Percentiles rank a stretch among this genome's conserved stretches.
These are phyloP conservation scores for Sorex araneus DNA, from an alignment of 2,113 vertebrate species.

Conservation along the genomic window DNA sequence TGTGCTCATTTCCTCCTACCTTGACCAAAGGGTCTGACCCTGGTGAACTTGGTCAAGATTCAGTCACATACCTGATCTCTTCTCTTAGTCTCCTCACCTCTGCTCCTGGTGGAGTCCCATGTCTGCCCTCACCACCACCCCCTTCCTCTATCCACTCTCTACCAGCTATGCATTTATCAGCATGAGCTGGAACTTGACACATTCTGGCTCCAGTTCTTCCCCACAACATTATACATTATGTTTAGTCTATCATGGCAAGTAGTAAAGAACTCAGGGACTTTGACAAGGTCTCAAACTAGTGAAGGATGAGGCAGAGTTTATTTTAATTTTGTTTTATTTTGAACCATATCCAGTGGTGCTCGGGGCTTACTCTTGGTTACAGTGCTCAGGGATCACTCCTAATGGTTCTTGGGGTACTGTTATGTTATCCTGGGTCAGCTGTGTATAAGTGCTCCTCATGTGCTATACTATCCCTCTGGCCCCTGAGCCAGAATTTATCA, in stretches of 20 bases:
- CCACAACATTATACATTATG: neutral
- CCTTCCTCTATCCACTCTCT: neutral
- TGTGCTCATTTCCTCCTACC: neutral
- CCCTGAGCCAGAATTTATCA: neutral
- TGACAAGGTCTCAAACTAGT: neutral
- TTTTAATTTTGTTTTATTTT: too few relatives aligned
- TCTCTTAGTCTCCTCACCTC: neutral
- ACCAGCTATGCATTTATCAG: fast-evolving
- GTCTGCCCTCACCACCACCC: fast-evolving
- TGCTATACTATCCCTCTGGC: too few relatives aligned
- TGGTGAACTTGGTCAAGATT: neutral
- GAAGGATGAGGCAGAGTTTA: too few relatives aligned
- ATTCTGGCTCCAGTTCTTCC: neutral
- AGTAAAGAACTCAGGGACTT: neutral
- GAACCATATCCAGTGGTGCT: too few relatives aligned
- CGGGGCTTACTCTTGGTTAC: too few relatives aligned
- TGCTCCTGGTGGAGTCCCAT: neutral
- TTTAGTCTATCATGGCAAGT: neutral
- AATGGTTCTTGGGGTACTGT: too few relatives aligned
- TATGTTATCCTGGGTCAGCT: too few relatives aligned
- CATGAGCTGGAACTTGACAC: neutral
- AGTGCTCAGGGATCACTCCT: too few relatives aligned
- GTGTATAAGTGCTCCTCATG: too few relatives aligned
- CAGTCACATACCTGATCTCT: neutral
- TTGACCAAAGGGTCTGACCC: neutral